phyloP scores from a whole-genome alignment of 2,797 vertebrate genomes.

The Rhinichthys osculus region DNA sequence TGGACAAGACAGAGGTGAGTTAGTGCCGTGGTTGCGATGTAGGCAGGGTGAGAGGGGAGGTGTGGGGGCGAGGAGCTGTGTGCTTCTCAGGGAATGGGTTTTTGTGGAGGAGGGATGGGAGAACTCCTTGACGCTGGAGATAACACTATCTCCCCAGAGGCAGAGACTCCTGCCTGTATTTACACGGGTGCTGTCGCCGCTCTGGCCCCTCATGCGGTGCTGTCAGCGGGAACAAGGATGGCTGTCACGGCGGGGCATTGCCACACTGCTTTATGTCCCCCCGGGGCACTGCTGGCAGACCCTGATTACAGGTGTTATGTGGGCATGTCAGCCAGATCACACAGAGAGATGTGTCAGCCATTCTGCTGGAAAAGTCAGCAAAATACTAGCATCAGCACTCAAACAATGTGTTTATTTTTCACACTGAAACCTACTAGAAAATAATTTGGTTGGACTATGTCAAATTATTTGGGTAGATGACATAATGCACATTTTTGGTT shows the following conservation, averaged over 20 bases:
- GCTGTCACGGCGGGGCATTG: slow-evolving; percentile 70
- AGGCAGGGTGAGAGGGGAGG: slow-evolving; percentile 21
- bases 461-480: background rate
- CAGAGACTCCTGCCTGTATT: slow-evolving; percentile 76
- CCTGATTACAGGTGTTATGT: slow-evolving; percentile 79
- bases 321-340: slow-evolving; percentile 68
- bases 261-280: slow-evolving; percentile 76
- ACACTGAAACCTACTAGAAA: background rate
- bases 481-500: background rate
- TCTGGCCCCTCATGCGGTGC: slow-evolving; percentile 76
- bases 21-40: slow-evolving; percentile 44
- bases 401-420: background rate
- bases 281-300: slow-evolving; percentile 71
- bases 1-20: slow-evolving; percentile 47
- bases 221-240: slow-evolving; percentile 74
- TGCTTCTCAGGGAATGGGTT: slow-evolving; percentile 47
- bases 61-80: slow-evolving; percentile 38
- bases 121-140: slow-evolving; percentile 72
- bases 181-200: slow-evolving; percentile 67
- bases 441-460: background rate
- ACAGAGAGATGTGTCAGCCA: slow-evolving; percentile 49
- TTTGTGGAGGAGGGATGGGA: slow-evolving; percentile 59
- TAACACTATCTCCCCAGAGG: slow-evolving; percentile 83
- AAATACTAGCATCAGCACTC: slow-evolving; percentile 35
- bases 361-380: slow-evolving; percentile 34